phyloP scores from a whole-genome alignment of 1,140 invertebrate genomes.

The Drosophila nasuta region DNA sequence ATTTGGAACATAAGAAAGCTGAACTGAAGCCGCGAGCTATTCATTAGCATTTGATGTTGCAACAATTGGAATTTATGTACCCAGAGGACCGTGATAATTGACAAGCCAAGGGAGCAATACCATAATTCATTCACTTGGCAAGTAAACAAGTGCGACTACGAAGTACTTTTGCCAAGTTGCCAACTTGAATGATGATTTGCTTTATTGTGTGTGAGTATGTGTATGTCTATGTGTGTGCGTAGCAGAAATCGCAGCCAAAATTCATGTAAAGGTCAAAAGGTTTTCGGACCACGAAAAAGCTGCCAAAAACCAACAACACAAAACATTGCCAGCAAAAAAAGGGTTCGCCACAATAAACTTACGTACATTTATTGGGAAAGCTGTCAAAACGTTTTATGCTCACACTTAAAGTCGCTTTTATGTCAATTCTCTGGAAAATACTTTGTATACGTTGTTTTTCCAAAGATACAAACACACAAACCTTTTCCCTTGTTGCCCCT shows the following conservation, averaged over 20 bases:
- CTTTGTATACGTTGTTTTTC: slow-evolving; percentile 3
- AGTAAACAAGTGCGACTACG: slow-evolving; percentile 21
- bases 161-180: slow-evolving; percentile 5
- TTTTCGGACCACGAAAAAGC: not conserved
- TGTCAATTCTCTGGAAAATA: slow-evolving; percentile 6
- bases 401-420: slow-evolving; percentile 9
- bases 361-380: slow-evolving; percentile 12
- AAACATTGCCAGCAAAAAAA: slow-evolving; percentile 31
- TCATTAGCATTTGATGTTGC: slow-evolving; percentile 48
- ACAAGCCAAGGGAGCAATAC: slow-evolving; percentile 29
- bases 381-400: slow-evolving; percentile 37
- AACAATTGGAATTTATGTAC: slow-evolving; percentile 53
- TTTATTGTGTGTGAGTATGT: slow-evolving; percentile 31
- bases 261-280: slow-evolving; percentile 32
- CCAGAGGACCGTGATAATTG: slow-evolving; percentile 42
- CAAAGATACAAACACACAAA: not conserved
- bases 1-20: slow-evolving; percentile 14
- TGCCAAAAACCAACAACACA: not conserved
- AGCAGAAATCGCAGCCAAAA: slow-evolving; percentile 33
- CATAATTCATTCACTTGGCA: slow-evolving; percentile 44
- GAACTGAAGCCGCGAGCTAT: slow-evolving; percentile 37
- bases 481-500: no score
- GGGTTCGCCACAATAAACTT: slow-evolving; percentile 6
- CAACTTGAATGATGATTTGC: slow-evolving; percentile 37
- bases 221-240: slow-evolving; percentile 4